Base-by-base conservation (phyloP, 2,113 vertebrate species). In the Cavia porcellus region DNA sequence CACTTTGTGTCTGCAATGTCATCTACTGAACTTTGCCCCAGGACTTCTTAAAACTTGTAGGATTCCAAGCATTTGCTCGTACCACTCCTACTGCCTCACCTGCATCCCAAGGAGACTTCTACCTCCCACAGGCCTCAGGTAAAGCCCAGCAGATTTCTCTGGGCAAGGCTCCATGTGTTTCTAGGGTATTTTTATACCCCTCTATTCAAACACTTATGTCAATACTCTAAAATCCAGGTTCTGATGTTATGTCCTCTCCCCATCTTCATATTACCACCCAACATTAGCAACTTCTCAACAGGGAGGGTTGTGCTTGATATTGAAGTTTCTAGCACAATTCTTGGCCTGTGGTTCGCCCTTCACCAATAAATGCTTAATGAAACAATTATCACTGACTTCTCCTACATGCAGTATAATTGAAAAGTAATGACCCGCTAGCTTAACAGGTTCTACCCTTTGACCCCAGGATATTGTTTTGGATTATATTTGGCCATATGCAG, bases 401-500 rank as follows among this genome's bases (percentile, higher is more conserved):
- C 86, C 24, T 90, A 57, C 1, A 77, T 11, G 68, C 10, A 52
- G 42, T 45, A 75, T 81, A 90, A 75, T 9, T 55, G 25, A 92
- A 89, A 92, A 55, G 38, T 57, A 97, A 81, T 55, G 45, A 85
- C 13, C 45, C 47, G 64, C n/a, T 30, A 86, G 22, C 47, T 80
- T 89, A 96, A 83, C n/a, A 75, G 9, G 30, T 72, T 74, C 55
- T 24, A 9, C 57, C 32, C 32, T 82, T 70, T 93, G 45, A 52
- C 50, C 72, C 50, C 52, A 70, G 61, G 70, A 79, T 80, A 32
- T 92, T 92, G 85, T 89, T 13, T 4, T 77, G 77, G 52, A 66
- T 86, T n/a, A 30, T 81, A 82, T 66, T 93, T 93, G 86, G n/a
- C 17, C 15, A 95, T 74, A 38, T 86, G 55, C 24, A 94, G 47